phyloP scores from a whole-genome alignment of 2,113 vertebrate genomes.

The Ictalurus furcatus region DNA sequence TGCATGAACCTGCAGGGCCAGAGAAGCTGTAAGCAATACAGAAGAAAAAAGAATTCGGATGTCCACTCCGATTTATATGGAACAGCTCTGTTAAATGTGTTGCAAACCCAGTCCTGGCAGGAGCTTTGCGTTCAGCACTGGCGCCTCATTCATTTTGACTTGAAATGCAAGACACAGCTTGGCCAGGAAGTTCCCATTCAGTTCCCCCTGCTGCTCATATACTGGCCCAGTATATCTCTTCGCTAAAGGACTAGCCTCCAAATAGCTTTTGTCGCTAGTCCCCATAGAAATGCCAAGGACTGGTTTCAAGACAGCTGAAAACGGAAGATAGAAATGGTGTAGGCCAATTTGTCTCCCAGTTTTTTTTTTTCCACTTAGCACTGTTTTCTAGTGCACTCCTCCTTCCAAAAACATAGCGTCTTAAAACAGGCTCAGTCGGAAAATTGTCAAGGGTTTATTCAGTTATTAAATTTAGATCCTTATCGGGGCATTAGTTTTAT shows the following conservation, averaged over 20 bases:
- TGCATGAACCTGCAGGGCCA: slow-evolving; percentile 49
- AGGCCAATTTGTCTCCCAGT: not conserved
- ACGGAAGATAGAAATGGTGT: slow-evolving; percentile 8
- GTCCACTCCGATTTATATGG: slow-evolving; percentile 48
- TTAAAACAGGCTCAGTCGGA: not conserved
- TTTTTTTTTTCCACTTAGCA: not conserved
- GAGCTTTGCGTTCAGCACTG: slow-evolving; percentile 41
- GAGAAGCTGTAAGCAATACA: slow-evolving; percentile 59
- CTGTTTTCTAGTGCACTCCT: not conserved
- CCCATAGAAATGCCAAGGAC: slow-evolving; percentile 17
- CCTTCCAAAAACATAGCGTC: not conserved
- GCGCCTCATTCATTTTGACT: slow-evolving; percentile 61
- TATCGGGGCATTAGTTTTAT: not conserved
- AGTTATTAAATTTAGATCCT: not conserved
- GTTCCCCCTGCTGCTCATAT: slow-evolving; percentile 57
- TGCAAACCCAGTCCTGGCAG: slow-evolving; percentile 46
- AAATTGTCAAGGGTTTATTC: not conserved
- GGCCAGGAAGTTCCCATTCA: slow-evolving; percentile 73
- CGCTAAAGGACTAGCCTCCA: slow-evolving; percentile 60
- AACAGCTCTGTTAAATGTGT: slow-evolving; percentile 55
- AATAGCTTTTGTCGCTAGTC: slow-evolving; percentile 60
- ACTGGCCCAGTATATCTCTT: slow-evolving; percentile 64
- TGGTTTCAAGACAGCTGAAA: slow-evolving; percentile 32
- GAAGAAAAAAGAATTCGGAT: slow-evolving; percentile 58
- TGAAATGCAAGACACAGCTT: slow-evolving; percentile 70